Evolutionary conservation across 2,113 vertebrate species (phyloP), one percentile per base, ranked within the genome.

Genomic region (Lampris megalopsis): DNA sequence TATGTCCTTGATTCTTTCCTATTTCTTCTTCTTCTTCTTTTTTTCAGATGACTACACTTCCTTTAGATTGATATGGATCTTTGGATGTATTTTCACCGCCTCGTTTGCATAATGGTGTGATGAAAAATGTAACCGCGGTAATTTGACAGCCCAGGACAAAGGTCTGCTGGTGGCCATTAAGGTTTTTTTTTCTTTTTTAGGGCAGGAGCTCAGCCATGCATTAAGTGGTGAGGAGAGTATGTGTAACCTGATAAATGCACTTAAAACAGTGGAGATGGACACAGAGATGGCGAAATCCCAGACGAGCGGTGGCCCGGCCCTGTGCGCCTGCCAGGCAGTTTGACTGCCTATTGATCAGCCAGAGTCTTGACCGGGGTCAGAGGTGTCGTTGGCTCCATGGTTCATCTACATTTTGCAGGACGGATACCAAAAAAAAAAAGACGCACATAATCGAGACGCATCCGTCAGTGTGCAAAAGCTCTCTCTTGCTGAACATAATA

Each of bases 201-300:
- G 80, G 75, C 82, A 53, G 79, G 71, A 43, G 80, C 82, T 86
- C 80, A 81, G 80, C 75, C 77, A 13, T 82, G 83, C 88, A 85
- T 89, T 89, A 88, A 89, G 87, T 49, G 77, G 75, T 45, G 82
- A 81, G 83, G 73, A 77, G 75, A 82, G 84, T 43, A 70, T 57
- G n/a, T 83, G 90, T 90, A 93, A 92, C 88, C 87, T 91, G 90
- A 92, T 91, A 87, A 91, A 91, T 86, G 88, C 92, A 90, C 92
- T 92, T 93, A 86, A 93, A 93, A 91, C 73, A 80, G 84, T 70
- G 71, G 91, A 86, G 92, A 89, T 85, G 91, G 89, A 89, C 87
- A 86, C 82, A 74, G 88, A 88, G 83, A 81, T 83, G 77, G 90
- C 40, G 84, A 86, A 85, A 88, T 89, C 88, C 85, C 89, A 89